Conservation (phyloP, 2,888 invertebrate genomes). For the Meghimatium bilineatum region DNA sequence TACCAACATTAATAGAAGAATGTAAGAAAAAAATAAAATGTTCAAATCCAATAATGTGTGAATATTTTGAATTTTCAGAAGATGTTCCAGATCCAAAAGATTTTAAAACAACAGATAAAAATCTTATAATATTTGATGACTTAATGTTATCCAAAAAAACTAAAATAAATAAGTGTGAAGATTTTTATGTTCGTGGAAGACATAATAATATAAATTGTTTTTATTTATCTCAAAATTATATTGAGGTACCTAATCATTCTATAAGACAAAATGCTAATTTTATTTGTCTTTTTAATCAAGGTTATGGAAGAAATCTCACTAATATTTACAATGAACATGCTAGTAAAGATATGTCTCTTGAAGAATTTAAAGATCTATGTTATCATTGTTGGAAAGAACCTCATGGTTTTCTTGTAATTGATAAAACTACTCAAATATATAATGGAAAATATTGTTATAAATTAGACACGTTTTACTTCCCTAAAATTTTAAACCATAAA, state of each 20-base stretch:
- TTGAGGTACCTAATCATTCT: conserved; percentile 7
- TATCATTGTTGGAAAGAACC: too few species aligned
- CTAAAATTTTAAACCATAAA: too few species aligned
- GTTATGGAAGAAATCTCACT: conserved; percentile 4
- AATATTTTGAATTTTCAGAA: conserved; percentile 8
- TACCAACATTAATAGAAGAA: conserved; percentile 5
- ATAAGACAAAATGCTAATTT: conserved; percentile 25
- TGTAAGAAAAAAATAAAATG: conserved; percentile 9
- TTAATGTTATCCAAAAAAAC: not conserved
- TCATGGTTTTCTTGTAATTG: too few species aligned
- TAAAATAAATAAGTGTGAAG: conserved; percentile 27
- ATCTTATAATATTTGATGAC: conserved; percentile 7
- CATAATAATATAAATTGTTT: not conserved
- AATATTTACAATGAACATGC: conserved; percentile 14
- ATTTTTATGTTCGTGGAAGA: conserved; percentile 22
- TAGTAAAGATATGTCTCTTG: not conserved
- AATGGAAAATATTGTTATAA: too few species aligned
- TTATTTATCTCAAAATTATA: too few species aligned
- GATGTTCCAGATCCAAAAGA: conserved; percentile 13
- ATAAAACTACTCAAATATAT: too few species aligned
- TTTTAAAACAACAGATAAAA: conserved; percentile 21
- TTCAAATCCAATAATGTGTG: not conserved
- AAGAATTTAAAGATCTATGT: too few species aligned
- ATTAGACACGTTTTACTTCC: too few species aligned
- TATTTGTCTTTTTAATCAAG: conserved; percentile 23